Conservation (phyloP, 2,113 vertebrate species). For the Alethe diademata region DNA sequence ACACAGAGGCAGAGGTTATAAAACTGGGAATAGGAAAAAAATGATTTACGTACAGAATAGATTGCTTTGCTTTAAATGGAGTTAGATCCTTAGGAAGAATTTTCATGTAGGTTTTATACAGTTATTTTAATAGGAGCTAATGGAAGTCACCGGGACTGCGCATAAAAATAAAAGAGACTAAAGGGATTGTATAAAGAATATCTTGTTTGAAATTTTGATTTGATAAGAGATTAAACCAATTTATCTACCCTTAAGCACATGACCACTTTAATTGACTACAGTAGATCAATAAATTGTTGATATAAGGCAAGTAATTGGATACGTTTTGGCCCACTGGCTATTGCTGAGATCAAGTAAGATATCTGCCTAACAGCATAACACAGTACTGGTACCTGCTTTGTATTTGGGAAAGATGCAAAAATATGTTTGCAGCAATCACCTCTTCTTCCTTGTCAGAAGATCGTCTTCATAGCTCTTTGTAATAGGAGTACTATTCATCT, state of each 20-base stretch:
- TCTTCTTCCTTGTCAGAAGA: neutral
- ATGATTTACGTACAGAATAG: fast-evolving
- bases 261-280: neutral
- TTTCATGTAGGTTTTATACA: neutral
- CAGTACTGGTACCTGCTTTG: neutral
- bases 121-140: neutral
- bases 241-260: neutral
- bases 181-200: neutral
- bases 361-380: neutral
- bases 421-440: neutral
- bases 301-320: neutral
- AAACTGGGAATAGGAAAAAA: neutral
- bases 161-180: neutral
- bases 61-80: neutral
- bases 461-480: neutral
- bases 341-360: neutral
- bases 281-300: neutral
- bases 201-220: neutral
- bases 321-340: neutral
- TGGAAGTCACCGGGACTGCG: neutral
- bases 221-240: neutral
- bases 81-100: neutral
- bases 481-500: neutral
- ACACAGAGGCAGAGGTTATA: neutral
- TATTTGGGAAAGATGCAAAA: neutral